Base-by-base conservation (phyloP, 64 coral and sea anemone species). In the Actinia equina region DNA sequence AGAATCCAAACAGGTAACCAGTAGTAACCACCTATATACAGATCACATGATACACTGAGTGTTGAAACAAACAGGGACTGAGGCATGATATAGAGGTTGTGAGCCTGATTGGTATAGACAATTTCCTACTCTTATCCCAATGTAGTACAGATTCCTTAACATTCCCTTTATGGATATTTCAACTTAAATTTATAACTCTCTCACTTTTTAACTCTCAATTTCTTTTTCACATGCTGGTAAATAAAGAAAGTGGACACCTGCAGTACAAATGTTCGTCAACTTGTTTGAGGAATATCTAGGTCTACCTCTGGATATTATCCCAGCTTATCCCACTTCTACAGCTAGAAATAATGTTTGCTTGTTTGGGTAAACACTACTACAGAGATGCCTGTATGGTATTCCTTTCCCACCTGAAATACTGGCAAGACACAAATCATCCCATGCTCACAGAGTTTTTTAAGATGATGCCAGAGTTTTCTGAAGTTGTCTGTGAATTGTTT, bases 271-370 rank as follows among this genome's bases (percentile, higher is more conserved):
- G 41, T 26, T 86, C 5, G 23, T 86, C 0, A 86, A 15, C 4
- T 86, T 86, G 11, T 86, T 86, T 86, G 85, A 86, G 43, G 85
- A 86, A 25, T 86, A 86, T 51, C 30, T 86, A 3, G 85, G 61
- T 23, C 16, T 69, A 26, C 30, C 85, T 41, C 13, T 74, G 1
- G 85, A 87, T 76, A 25, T 87, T 17, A 87, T 87, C 20, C 20
- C 1, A 20, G 70, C 53, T 45, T 87, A 70, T 52, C 17, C 11
- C 16, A n/a, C 19, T 37, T 37, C 30, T 37, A 37, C 30, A 37
- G 30, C 30, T 37, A 37, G 30, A 71, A 71, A 30, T 71, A 19
- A 71, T 71, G 67, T 15, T 71, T 11, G 67, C 67, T 6, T 8
- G 67, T 11, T 19, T 71, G 16, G 67, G 67, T 7, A 71, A 71